A percentile compares a stretch with the other conserved stretches of the same genome.
Evolutionary conservation across 2,797 vertebrate species (phyloP).

Genomic region (Percopsis omiscomaycus): DNA sequence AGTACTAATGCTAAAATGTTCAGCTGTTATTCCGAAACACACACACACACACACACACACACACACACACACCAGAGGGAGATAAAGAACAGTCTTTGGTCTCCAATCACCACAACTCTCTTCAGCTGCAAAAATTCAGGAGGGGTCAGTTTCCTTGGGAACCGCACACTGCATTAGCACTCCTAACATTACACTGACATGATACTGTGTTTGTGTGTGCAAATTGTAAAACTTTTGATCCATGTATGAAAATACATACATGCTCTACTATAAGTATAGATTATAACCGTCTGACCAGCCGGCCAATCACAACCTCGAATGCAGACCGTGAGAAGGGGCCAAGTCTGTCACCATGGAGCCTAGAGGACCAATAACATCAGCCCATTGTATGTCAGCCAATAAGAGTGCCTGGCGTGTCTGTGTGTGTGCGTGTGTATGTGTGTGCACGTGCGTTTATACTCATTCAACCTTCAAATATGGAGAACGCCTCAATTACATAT

Average conservation of each 20-base stretch:
- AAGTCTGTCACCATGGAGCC: constrained; percentile 32
- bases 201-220: constrained; percentile 15
- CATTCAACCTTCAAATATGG: constrained; percentile 52
- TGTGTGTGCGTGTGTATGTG: constrained; percentile 13
- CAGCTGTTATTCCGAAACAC: too few species aligned
- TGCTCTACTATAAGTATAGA: constrained; percentile 24
- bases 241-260: constrained; percentile 14
- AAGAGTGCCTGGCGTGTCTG: constrained; percentile 11
- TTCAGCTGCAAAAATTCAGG: constrained; percentile 34
- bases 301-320: constrained; percentile 43
- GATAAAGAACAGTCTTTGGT: neutral
- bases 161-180: constrained; percentile 40
- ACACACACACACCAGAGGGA: neutral
- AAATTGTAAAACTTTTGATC: constrained; percentile 1
- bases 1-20: too few species aligned
- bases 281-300: constrained; percentile 23
- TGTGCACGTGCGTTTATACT: constrained; percentile 29
- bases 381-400: constrained; percentile 39
- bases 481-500: constrained; percentile 65
- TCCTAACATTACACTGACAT: constrained; percentile 29
- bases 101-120: constrained; percentile 4
- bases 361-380: constrained; percentile 47
- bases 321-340: constrained; percentile 25
- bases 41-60: neutral
- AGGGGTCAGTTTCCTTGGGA: constrained; percentile 56